Evolutionary conservation across 2,797 vertebrate genomes (phyloP).

Genomic region (Anguilla megastoma): DNA sequence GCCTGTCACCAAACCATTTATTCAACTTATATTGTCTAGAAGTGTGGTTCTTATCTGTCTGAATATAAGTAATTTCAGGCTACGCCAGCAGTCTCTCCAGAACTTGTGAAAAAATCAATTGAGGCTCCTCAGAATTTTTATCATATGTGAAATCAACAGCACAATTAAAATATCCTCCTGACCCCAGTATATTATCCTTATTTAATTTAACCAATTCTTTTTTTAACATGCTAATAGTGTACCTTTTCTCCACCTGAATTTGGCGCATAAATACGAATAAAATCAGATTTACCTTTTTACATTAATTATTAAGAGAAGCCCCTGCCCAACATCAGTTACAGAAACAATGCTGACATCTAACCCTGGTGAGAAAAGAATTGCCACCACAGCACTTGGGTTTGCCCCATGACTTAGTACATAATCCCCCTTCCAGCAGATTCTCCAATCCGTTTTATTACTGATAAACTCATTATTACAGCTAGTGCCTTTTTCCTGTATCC

Average conservation of each 20-base stretch:
- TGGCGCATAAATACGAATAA: neutral
- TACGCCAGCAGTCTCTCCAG: neutral
- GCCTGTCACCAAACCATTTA: too few species aligned
- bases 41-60: neutral
- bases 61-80: neutral
- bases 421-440: conserved; percentile 10
- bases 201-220: neutral
- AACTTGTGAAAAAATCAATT: neutral
- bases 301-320: neutral
- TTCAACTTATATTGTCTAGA: neutral
- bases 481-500: neutral
- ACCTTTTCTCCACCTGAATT: neutral
- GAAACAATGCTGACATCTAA: neutral
- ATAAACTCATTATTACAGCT: neutral
- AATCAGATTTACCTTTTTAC: neutral
- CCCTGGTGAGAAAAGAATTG: neutral
- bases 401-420: conserved; percentile 10
- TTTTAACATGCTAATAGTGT: neutral
- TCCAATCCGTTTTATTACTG: neutral
- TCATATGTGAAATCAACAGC: neutral
- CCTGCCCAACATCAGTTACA: neutral
- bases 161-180: neutral
- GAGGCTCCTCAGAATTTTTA: too few species aligned
- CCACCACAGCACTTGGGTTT: conserved; percentile 5
- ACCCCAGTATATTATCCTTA: neutral